phyloP scores from a whole-genome alignment of 2,113 vertebrate genomes.

The Oreochromis spilurus region DNA sequence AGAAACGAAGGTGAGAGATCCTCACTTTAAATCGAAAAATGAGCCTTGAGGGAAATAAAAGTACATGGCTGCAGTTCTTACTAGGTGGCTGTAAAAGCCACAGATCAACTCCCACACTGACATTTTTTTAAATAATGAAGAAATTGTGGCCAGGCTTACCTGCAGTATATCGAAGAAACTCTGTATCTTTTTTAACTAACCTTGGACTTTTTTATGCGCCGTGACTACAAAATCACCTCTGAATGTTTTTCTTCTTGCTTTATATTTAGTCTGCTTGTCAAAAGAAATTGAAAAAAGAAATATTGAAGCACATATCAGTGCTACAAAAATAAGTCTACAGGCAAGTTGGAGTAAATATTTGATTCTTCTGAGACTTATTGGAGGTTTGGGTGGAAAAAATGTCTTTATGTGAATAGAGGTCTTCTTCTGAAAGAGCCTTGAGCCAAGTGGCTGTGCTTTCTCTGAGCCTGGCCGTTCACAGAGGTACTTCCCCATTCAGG shows the following conservation, averaged over 20 bases:
- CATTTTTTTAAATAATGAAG: not conserved
- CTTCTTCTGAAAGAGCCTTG: not conserved
- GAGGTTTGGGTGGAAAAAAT: not conserved
- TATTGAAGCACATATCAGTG: not conserved
- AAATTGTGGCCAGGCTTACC: not conserved
- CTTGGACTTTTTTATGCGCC: not conserved
- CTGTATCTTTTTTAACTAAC: not conserved
- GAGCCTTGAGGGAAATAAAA: not conserved
- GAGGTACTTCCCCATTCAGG: not conserved
- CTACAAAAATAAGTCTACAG: not conserved
- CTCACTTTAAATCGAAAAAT: not conserved
- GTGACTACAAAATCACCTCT: not conserved
- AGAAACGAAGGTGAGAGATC: conserved; percentile 75
- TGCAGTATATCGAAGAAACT: not conserved
- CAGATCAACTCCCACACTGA: not conserved
- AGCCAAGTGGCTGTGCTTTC: not conserved
- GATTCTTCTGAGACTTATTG: not conserved
- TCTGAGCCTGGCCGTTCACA: not conserved
- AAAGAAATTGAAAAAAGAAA: not conserved
- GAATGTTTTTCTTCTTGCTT: not conserved
- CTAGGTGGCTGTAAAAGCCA: not conserved
- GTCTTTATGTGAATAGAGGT: not conserved
- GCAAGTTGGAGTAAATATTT: not conserved
- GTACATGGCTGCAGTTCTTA: not conserved
- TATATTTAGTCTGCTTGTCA: not conserved